phyloP scores from a whole-genome alignment of 2,113 vertebrate genomes.

The Brachyhypopomus occidentalis region DNA sequence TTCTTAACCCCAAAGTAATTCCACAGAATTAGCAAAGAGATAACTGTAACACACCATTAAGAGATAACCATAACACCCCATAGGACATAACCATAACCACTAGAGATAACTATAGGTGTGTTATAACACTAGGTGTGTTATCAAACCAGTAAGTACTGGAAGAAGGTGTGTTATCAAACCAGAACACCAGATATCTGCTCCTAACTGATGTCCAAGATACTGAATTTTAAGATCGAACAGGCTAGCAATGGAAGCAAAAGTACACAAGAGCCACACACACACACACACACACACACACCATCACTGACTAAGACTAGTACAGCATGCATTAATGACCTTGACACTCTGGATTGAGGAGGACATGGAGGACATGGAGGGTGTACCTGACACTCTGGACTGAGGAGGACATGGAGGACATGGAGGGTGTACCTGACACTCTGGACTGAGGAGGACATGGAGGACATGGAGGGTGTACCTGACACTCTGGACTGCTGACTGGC shows the following conservation, averaged over 20 bases:
- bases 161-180: conserved; percentile 32
- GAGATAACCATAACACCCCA: no score
- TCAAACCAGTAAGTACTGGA: conserved; percentile 7
- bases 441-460: no score
- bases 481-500: conserved; percentile 97
- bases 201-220: conserved; percentile 1
- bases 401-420: no score
- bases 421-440: no score
- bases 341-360: neutral
- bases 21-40: no score
- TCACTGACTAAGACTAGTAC: neutral
- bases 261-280: neutral
- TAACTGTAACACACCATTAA: no score
- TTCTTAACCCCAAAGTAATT: neutral
- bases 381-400: no score
- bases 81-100: no score
- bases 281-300: neutral
- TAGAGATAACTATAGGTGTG: no score
- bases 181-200: conserved; percentile 30
- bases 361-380: no score
- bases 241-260: neutral
- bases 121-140: no score
- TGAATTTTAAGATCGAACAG: neutral
- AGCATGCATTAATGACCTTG: neutral
- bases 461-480: conserved; percentile 80